Percentiles rank a stretch among this genome's conserved stretches.
phyloP scores from a whole-genome alignment of 2,797 vertebrate genomes.

The Danio choprae region DNA sequence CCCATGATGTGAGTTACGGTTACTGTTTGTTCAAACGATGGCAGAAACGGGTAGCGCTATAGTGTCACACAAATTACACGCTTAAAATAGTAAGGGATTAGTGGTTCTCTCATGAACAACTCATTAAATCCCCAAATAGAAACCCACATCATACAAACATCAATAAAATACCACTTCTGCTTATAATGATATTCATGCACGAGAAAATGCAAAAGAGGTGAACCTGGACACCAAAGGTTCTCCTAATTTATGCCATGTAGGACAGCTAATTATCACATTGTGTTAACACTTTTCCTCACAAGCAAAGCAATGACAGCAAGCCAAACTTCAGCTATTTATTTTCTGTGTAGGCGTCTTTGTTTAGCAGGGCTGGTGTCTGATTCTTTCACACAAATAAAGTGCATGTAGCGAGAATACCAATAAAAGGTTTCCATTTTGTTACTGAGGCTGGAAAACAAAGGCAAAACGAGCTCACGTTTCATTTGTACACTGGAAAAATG shows the following conservation, averaged over 20 bases:
- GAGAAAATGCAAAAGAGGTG: background rate
- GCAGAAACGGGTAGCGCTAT: background rate
- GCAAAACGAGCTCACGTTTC: background rate
- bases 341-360: slow-evolving; percentile 42
- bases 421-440: slow-evolving; percentile 19
- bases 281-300: slow-evolving; percentile 25
- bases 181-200: background rate
- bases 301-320: slow-evolving; percentile 37
- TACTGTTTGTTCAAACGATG: background rate
- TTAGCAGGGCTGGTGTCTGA: slow-evolving; percentile 15
- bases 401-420: slow-evolving; percentile 20
- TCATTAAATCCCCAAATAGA: background rate
- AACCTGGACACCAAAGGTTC: slow-evolving; percentile 22
- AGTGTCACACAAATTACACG: background rate
- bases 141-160: slow-evolving; percentile 14
- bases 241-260: background rate
- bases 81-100: background rate
- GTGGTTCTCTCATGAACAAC: background rate
- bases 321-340: slow-evolving; percentile 49
- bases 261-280: slow-evolving; percentile 25
- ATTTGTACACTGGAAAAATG: background rate
- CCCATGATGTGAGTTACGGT: too few relatives aligned
- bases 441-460: background rate
- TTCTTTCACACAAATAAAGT: slow-evolving; percentile 44
- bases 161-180: background rate